Conservation (phyloP, 2,888 invertebrate species). For the Cantharis flavilabris region DNA sequence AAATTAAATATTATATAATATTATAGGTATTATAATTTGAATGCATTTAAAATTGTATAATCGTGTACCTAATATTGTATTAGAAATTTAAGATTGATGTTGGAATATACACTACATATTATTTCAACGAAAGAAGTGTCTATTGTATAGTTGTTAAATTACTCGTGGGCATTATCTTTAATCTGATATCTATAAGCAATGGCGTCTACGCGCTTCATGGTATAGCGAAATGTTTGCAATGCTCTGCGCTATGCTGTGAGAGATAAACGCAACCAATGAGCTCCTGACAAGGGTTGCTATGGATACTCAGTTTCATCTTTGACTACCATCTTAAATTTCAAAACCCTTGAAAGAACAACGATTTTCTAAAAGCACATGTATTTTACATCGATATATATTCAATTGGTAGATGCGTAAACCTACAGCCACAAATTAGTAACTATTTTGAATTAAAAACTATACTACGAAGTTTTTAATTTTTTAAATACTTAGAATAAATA, state of each 20-base stretch:
- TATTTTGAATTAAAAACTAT: not conserved
- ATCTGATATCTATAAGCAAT: conserved; percentile 28
- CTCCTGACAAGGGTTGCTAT: conserved; percentile 49
- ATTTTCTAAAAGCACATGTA: conserved; percentile 5
- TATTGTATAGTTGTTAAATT: conserved; percentile 5
- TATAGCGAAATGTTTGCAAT: conserved; percentile 14
- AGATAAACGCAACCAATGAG: conserved; percentile 44
- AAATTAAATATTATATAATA: no score
- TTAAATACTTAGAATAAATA: no score
- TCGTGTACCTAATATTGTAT: not conserved
- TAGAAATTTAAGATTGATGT: not conserved
- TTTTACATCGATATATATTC: not conserved
- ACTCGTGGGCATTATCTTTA: conserved; percentile 15
- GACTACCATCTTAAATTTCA: conserved; percentile 32
- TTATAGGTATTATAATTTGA: not conserved
- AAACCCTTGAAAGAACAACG: conserved; percentile 20
- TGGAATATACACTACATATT: not conserved
- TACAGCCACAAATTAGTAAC: not conserved
- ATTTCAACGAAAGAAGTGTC: not conserved
- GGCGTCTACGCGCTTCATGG: conserved; percentile 25
- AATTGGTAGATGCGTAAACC: not conserved
- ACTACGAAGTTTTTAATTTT: no score
- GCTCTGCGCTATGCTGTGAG: conserved; percentile 27
- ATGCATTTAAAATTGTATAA: not conserved
- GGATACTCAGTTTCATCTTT: conserved; percentile 44